These are phyloP conservation scores for Parauchenoglanis ngamensis DNA, from an alignment of 2,797 vertebrate genomes.

Conservation along the genomic window DNA sequence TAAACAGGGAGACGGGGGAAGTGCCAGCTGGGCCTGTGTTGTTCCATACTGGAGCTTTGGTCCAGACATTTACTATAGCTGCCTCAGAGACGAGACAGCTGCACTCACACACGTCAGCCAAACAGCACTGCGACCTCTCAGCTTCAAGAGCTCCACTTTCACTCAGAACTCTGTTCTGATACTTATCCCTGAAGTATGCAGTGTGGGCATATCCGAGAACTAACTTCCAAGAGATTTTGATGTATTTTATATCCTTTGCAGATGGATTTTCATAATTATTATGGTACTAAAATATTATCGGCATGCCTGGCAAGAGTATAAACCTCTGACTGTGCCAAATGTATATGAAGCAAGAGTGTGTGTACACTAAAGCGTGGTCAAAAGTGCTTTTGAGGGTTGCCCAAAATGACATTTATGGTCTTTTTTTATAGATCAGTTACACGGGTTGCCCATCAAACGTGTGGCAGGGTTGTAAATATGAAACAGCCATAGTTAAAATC, in stretches of 20 bases:
- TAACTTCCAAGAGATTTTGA: slow-evolving; percentile 39
- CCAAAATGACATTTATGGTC: background rate
- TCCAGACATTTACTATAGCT: slow-evolving; percentile 57
- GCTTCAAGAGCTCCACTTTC: slow-evolving; percentile 56
- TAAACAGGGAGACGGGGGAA: slow-evolving; percentile 46
- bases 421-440: background rate
- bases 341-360: background rate
- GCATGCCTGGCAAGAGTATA: background rate
- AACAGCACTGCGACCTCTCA: slow-evolving; percentile 42
- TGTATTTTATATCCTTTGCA: slow-evolving; percentile 42
- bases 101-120: slow-evolving; percentile 52
- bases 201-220: slow-evolving; percentile 48
- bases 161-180: slow-evolving; percentile 35
- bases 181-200: slow-evolving; percentile 40
- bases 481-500: background rate
- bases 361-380: background rate
- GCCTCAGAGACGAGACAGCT: slow-evolving; percentile 62
- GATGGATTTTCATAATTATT: slow-evolving; percentile 52
- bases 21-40: slow-evolving; percentile 40
- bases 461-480: background rate
- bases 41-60: slow-evolving; percentile 39
- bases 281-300: slow-evolving; percentile 40
- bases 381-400: background rate
- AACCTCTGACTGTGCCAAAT: background rate
- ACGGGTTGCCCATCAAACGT: background rate